Evolutionary conservation across 2,888 invertebrate species (phyloP), one percentile per base, ranked within the genome.

Genomic region (Monoplex corrugatus): DNA sequence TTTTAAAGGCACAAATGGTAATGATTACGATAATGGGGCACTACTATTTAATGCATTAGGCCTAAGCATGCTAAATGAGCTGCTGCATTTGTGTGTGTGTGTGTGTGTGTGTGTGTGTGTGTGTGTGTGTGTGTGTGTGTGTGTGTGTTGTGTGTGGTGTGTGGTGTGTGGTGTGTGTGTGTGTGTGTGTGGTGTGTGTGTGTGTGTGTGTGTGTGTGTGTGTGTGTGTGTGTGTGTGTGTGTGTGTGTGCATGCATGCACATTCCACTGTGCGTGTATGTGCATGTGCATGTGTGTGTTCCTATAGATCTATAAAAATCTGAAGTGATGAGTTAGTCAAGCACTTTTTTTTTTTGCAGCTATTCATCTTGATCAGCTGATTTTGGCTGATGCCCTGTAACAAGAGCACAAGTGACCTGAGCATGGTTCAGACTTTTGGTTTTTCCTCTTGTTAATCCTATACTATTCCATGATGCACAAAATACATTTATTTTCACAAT

Each of bases 211-310:
- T 57, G 16, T 57, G 57, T 57, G 57, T 57, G 57, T 57, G 57
- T 57, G 57, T 57, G 57, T 57, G 57, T 57, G 57, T 57, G 57
- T 57, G 57, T 57, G 57, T 57, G 57, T 57, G 57, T 57, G 57
- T 57, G 57, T 57, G 57, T 57, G 57, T 57, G 57, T 57, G 57
- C 23, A 23, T 57, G 57, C 23, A 23, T 57, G 57, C 23, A 23
- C 23, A 23, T 57, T 13, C 23, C 16, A 19, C 16, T 57, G 57
- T n/a, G n/a, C n/a, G n/a, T n/a, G n/a, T n/a, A n/a, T n/a, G n/a
- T n/a, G n/a, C n/a, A n/a, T n/a, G n/a, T 57, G 57, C 23, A 23
- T 57, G 57, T 57, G 57, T 57, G 57, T 57, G 57, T 23, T 19
- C 23, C 57, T 57, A 19, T 57, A 19, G 1, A 50, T 50, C 16